Conservation (phyloP, 2,888 invertebrate species). For the Habroteleia sp. region DNA sequence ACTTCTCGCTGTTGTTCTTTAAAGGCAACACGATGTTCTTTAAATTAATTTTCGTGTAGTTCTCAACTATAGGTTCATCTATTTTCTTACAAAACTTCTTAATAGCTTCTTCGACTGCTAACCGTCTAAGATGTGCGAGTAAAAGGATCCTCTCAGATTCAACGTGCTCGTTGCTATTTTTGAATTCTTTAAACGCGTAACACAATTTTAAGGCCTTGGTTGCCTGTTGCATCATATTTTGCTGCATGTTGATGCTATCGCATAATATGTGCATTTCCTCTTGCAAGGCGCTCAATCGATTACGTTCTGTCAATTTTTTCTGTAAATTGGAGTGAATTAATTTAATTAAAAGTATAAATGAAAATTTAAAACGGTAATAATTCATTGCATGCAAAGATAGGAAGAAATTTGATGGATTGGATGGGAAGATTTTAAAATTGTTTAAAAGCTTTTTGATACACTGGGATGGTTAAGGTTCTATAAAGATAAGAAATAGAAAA, state of each 20-base stretch:
- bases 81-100: constrained; percentile 18
- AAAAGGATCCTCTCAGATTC: constrained; percentile 82
- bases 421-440: neutral
- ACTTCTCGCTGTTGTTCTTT: constrained; percentile 50
- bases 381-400: too few relatives aligned
- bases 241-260: constrained; percentile 69
- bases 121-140: constrained; percentile 74
- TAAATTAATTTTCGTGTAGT: constrained; percentile 66
- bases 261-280: constrained; percentile 66
- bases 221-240: constrained; percentile 77
- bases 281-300: constrained; percentile 18
- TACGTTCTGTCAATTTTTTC: too few relatives aligned
- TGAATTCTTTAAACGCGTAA: constrained; percentile 80
- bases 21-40: constrained; percentile 68
- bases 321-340: too few relatives aligned
- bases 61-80: neutral
- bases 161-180: constrained; percentile 81
- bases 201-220: constrained; percentile 82
- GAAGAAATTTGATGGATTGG: too few relatives aligned
- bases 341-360: too few relatives aligned
- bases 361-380: too few relatives aligned
- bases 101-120: constrained; percentile 68
- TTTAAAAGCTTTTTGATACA: too few relatives aligned
- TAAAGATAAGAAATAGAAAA: constrained; percentile 2
- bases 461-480: too few relatives aligned